Percentiles rank a stretch among this genome's conserved stretches.
Evolutionary conservation across 2,888 invertebrate genomes (phyloP).

Genomic region (Leucophora obtusa): DNA sequence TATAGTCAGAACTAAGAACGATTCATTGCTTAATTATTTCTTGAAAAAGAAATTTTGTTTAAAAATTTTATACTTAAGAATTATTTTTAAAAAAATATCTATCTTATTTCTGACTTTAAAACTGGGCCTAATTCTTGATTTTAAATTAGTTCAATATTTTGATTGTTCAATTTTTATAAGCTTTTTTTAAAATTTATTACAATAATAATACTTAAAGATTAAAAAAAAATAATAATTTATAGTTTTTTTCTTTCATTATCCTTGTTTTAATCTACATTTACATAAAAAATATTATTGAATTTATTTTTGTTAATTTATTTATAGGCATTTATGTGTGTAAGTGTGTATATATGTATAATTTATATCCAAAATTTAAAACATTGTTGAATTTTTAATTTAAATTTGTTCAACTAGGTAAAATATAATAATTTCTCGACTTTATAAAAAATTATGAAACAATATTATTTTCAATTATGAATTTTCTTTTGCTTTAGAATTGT

Average conservation of each 20-base stretch:
- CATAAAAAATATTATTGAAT: constrained; percentile 63
- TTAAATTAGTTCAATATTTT: not conserved
- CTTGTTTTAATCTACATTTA: constrained; percentile 56
- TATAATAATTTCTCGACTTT: constrained; percentile 55
- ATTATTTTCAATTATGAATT: constrained; percentile 46
- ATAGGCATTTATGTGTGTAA: constrained; percentile 62
- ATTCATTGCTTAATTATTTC: no score
- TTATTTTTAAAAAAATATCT: no score
- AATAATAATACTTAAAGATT: constrained; percentile 67
- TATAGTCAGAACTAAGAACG: no score
- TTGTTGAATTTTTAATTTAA: constrained; percentile 28
- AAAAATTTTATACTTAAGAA: no score
- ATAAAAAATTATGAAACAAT: constrained; percentile 56
- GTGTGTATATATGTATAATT: constrained; percentile 40
- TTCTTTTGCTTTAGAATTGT: constrained; percentile 14
- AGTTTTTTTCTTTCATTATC: constrained; percentile 36
- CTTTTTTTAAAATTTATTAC: constrained; percentile 65
- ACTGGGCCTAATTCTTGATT: not conserved
- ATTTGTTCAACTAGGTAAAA: constrained; percentile 52
- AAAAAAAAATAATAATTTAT: constrained; percentile 56
- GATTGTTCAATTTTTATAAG: constrained; percentile 37
- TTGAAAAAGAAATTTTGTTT: no score
- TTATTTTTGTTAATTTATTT: constrained; percentile 61
- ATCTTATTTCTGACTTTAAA: no score
- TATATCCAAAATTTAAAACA: constrained; percentile 55